Conservation (phyloP, 2,113 vertebrate species). For the Anthoscopus minutus region DNA sequence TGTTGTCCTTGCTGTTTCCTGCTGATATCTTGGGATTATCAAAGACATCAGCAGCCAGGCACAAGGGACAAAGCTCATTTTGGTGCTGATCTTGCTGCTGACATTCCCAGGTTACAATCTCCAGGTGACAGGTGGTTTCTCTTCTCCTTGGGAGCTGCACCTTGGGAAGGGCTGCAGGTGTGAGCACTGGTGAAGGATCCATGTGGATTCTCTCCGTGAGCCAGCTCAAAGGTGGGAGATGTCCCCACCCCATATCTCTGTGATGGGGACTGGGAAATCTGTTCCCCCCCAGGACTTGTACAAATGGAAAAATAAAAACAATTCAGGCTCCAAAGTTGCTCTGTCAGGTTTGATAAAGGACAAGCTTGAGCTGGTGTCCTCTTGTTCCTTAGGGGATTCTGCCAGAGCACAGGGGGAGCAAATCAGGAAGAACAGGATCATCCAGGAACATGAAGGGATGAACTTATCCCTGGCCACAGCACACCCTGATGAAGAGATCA, state of each 20-base stretch:
- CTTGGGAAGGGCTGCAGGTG: background rate
- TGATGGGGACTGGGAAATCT: background rate
- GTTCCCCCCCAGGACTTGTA: accelerated
- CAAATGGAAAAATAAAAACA: background rate
- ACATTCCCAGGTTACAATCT: background rate
- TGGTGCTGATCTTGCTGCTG: background rate
- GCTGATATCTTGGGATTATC: background rate
- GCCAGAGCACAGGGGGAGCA: too few species aligned
- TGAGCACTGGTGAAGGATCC: background rate
- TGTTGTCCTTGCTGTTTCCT: background rate
- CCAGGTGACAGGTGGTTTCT: background rate
- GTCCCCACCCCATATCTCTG: background rate
- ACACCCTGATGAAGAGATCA: too few species aligned
- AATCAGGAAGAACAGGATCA: too few species aligned
- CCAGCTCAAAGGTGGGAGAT: background rate
- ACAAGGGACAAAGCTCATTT: background rate
- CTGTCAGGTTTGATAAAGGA: too few species aligned
- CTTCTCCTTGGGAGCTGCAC: background rate
- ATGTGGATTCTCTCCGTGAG: background rate
- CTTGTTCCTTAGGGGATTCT: too few species aligned
- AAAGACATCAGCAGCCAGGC: background rate
- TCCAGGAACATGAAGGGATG: too few species aligned
- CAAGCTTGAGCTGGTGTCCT: too few species aligned
- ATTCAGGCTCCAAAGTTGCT: too few species aligned
- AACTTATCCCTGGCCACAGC: too few species aligned